Conservation (phyloP, 2,797 vertebrate genomes). For the Cynopterus sphinx region DNA sequence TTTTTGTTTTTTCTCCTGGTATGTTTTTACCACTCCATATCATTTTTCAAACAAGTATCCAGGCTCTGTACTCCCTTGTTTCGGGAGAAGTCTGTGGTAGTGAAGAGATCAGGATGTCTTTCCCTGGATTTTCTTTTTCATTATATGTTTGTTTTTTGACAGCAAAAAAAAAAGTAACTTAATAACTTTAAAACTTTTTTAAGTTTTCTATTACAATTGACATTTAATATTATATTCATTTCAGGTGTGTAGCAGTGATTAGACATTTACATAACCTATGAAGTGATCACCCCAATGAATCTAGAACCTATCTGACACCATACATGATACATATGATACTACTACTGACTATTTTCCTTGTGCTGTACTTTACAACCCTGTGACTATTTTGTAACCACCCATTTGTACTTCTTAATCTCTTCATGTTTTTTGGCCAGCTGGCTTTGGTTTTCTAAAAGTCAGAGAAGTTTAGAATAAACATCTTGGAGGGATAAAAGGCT, state of each 20-base stretch:
- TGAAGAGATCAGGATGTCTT: neutral
- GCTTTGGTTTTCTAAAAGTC: neutral
- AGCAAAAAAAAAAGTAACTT: neutral
- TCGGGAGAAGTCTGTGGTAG: neutral
- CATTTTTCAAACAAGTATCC: neutral
- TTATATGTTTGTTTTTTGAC: no score
- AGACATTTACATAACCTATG: neutral
- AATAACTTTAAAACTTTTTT: neutral
- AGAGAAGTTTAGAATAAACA: neutral
- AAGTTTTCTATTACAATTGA: neutral
- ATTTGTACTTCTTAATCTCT: neutral
- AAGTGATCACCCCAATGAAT: neutral
- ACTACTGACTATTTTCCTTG: neutral
- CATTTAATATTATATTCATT: neutral
- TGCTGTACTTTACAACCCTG: neutral
- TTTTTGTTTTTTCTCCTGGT: neutral
- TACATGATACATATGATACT: neutral
- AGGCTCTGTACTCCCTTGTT: neutral
- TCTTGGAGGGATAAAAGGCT: neutral
- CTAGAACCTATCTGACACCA: neutral
- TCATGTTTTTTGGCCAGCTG: neutral
- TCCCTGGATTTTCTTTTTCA: neutral
- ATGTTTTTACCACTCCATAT: neutral
- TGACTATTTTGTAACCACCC: neutral
- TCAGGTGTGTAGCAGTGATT: neutral